These are phyloP conservation scores for Chlorodrepanis virens DNA, from an alignment of 2,113 vertebrate genomes.

Conservation along the genomic window DNA sequence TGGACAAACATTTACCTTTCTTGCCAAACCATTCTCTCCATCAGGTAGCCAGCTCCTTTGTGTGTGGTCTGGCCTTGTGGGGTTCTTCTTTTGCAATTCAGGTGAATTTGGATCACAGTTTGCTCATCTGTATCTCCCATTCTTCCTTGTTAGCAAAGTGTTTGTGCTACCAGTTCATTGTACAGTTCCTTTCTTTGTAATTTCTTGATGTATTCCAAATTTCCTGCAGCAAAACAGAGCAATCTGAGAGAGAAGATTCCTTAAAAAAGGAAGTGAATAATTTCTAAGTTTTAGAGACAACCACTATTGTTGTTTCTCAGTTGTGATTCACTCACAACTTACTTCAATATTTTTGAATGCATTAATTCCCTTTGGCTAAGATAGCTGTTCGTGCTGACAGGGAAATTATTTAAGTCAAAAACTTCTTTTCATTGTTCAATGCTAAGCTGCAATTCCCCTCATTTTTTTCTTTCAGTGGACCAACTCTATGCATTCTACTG, in stretches of 20 bases:
- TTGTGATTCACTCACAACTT: not conserved
- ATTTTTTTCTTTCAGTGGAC: not conserved
- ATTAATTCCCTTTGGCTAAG: not conserved
- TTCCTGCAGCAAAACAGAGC: not conserved
- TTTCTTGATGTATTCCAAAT: not conserved
- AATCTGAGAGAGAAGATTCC: not conserved
- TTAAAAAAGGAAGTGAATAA: not conserved
- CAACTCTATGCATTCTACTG: not conserved
- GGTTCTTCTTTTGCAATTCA: not conserved
- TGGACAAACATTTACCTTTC: not conserved
- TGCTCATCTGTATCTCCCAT: not conserved
- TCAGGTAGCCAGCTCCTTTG: not conserved
- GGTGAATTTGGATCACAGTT: not conserved
- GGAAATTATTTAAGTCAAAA: not conserved
- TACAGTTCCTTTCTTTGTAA: not conserved
- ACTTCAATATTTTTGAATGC: not conserved
- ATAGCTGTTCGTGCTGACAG: not conserved
- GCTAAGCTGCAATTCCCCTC: not conserved
- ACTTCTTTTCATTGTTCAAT: not conserved
- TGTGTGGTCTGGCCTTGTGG: fast-evolving
- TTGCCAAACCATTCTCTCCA: not conserved
- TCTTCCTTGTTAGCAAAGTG: not conserved
- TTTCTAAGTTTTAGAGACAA: not conserved
- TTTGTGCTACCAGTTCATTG: not conserved
- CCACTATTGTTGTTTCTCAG: not conserved